Evolutionary conservation across 1,140 invertebrate genomes (phyloP), one percentile per base, ranked within the genome.

Genomic region (Pachyrhynchus sulphureomaculatus): DNA sequence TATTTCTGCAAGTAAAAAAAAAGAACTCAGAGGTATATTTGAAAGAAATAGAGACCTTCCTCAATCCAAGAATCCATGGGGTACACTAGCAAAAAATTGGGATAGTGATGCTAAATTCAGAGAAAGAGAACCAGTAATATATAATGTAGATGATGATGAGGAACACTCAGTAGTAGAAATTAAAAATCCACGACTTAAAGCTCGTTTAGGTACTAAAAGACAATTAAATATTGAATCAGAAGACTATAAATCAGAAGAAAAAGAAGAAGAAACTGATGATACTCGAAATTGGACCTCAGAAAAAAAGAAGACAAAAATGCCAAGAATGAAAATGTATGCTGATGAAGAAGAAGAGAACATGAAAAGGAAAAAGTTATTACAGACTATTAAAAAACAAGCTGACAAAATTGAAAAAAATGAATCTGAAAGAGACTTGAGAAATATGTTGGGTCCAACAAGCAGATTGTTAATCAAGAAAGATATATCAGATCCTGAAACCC

Each of bases 261-360:
- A 72, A 64, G n/a, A n/a, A n/a, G 65, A 76, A 53, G 61, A 47
- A 24, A 37, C 8, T 18, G 41, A 47, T 5, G 44, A 60, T 12
- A 8, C 12, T 26, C 13, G 15, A n/a, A 34, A 49, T 3, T 32
- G 47, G 33, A 29, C 21, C 9, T 33, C 37, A 39, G 34, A 52
- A 15, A 51, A 72, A 77, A 73, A 64, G 82, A 83, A 68, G 77
- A 77, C 12, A 77, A 82, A 83, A 67, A 84, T 80, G 18, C 83
- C 86, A 0, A 77, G 87, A 65, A 91, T 91, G 89, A 80, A 88
- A 72, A 93, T 93, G 91, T 88, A 89, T 74, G 91, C 91, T n/a
- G 91, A 93, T 78, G 90, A 92, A 69, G 87, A 91, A 75, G 89
- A 91, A 73, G 81, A 83, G 63, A 86, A 86, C 72, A 78, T 81